phyloP scores from a whole-genome alignment of 64 coral and sea anemone genomes.

The Actinia equina region DNA sequence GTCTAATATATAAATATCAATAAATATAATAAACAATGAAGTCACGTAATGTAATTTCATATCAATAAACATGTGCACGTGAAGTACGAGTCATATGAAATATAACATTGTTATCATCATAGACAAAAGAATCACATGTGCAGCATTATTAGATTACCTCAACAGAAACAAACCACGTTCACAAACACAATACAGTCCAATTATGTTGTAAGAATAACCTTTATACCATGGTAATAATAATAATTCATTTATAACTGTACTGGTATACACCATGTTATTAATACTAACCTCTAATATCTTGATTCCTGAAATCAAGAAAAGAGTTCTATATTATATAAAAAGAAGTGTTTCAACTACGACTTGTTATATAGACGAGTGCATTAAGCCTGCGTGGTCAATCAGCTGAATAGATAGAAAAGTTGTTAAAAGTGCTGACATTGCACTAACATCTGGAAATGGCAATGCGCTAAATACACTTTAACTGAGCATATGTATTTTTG shows the following conservation, averaged over 20 bases:
- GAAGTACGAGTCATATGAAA: too few species aligned
- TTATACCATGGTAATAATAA: background rate
- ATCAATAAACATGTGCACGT: too few species aligned
- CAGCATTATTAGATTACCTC: background rate
- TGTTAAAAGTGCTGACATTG: too few species aligned
- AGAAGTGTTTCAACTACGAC: too few species aligned
- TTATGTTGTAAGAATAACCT: background rate
- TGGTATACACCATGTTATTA: background rate
- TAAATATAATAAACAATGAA: background rate
- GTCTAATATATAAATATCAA: background rate
- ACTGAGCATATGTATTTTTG: too few species aligned
- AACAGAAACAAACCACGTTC: background rate
- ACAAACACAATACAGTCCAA: background rate
- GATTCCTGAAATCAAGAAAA: slow-evolving; percentile 15
- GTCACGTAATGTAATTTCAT: too few species aligned
- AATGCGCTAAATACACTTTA: too few species aligned
- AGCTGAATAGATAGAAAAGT: too few species aligned
- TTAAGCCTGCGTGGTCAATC: too few species aligned
- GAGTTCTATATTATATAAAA: background rate
- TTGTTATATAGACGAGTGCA: too few species aligned
- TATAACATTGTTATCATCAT: background rate
- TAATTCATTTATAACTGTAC: background rate
- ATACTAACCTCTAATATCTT: slow-evolving; percentile 47
- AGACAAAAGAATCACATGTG: background rate
- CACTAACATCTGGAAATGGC: too few species aligned